A percentile compares a stretch with the other conserved stretches of the same genome.
Evolutionary conservation across 2,113 vertebrate genomes (phyloP).

Genomic region (Sminthopsis crassicaudata): DNA sequence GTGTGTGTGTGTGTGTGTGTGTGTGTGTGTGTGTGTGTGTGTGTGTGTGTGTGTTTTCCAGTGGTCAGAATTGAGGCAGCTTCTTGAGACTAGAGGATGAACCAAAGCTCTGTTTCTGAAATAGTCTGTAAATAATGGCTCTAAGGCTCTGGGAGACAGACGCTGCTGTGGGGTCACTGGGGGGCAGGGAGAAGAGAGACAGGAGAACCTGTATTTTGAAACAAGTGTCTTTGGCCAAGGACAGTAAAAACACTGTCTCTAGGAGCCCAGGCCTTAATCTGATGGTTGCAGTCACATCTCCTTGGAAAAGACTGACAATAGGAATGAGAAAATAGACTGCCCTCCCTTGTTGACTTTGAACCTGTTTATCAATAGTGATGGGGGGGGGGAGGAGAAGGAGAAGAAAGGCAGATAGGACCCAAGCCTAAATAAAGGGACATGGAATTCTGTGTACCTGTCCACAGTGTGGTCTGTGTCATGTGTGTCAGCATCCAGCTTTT

Average conservation of each 20-base stretch:
- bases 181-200: constrained; percentile 59
- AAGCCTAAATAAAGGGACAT: constrained; percentile 71
- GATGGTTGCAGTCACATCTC: constrained; percentile 55
- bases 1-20: too few species aligned
- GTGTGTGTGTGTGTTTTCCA: too few species aligned
- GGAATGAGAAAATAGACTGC: neutral
- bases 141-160: constrained; percentile 46
- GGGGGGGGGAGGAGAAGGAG: constrained; percentile 1
- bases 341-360: neutral
- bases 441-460: constrained; percentile 71
- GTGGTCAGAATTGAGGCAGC: constrained; percentile 49
- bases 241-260: constrained; percentile 52
- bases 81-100: neutral
- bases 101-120: constrained; percentile 58
- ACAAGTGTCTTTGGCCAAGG: constrained; percentile 46
- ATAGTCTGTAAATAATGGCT: constrained; percentile 66
- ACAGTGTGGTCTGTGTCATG: constrained; percentile 63
- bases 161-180: constrained; percentile 58
- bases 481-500: constrained; percentile 73
- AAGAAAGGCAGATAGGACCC: constrained; percentile 43
- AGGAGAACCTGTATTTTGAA: constrained; percentile 79
- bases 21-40: too few species aligned
- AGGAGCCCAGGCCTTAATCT: constrained; percentile 71
- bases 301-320: constrained; percentile 27
- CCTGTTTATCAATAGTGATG: constrained; percentile 68